Percentiles rank a stretch among this genome's conserved stretches.
Evolutionary conservation across 2,888 invertebrate genomes (phyloP).

Genomic region (Rapana venosa): DNA sequence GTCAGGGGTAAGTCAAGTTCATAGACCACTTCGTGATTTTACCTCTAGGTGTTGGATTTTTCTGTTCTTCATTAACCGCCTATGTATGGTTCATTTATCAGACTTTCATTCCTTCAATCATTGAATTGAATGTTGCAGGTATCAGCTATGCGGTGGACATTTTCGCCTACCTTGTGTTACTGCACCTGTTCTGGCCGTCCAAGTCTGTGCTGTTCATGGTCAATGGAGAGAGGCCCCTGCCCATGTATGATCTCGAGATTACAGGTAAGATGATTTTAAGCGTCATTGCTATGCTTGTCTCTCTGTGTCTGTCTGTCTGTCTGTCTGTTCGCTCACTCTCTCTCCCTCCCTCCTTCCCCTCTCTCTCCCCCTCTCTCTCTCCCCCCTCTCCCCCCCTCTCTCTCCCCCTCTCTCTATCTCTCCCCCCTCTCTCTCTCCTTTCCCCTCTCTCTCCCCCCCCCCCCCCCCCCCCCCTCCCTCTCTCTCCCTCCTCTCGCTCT

Average conservation of each 20-base stretch:
- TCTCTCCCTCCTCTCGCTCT: no score
- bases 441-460: no score
- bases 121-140: slow-evolving; percentile 81
- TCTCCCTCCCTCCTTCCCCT: no score
- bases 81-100: neutral
- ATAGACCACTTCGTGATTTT: neutral
- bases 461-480: no score
- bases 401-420: no score
- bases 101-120: neutral
- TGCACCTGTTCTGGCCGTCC: slow-evolving; percentile 96
- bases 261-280: slow-evolving; percentile 63
- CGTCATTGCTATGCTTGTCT: no score
- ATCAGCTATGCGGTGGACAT: slow-evolving; percentile 97
- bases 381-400: no score
- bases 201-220: slow-evolving; percentile 92
- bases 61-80: neutral
- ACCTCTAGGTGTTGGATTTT: neutral
- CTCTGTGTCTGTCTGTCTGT: no score
- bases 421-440: no score
- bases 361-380: no score
- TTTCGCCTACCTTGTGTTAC: slow-evolving; percentile 95
- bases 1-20: no score
- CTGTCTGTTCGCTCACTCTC: no score
- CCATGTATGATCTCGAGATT: slow-evolving; percentile 70
- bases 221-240: slow-evolving; percentile 63